phyloP scores from a whole-genome alignment of 2,888 invertebrate species.

The Elysia crispata region DNA sequence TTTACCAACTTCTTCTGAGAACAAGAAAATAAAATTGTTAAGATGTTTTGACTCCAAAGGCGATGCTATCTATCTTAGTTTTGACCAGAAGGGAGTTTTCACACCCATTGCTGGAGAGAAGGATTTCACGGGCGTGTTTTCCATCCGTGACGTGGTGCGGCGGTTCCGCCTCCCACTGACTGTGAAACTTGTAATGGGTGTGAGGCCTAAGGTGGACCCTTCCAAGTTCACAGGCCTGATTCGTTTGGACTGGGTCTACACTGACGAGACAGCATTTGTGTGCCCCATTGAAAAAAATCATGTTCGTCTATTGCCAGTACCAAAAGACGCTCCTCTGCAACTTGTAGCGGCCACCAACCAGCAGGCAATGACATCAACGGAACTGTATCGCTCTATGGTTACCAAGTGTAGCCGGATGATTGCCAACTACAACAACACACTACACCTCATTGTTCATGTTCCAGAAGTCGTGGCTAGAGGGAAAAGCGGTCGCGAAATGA shows the following conservation, averaged over 20 bases:
- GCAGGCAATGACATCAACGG: constrained; percentile 60
- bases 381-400: constrained; percentile 51
- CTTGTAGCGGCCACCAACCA: constrained; percentile 81
- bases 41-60: constrained; percentile 92
- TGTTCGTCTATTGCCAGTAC: constrained; percentile 85
- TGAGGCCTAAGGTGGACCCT: constrained; percentile 83
- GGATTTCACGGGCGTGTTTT: constrained; percentile 96
- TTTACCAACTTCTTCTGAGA: constrained; percentile 56
- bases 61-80: constrained; percentile 87
- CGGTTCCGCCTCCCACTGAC: constrained; percentile 92
- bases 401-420: constrained; percentile 71
- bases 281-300: constrained; percentile 70
- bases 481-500: constrained; percentile 52
- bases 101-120: constrained; percentile 94
- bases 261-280: constrained; percentile 74
- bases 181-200: constrained; percentile 93
- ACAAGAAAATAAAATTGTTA: constrained; percentile 81
- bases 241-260: constrained; percentile 72
- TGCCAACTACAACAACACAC: constrained; percentile 74
- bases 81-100: constrained; percentile 93
- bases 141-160: constrained; percentile 90
- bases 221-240: constrained; percentile 71
- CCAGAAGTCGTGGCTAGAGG: constrained; percentile 66
- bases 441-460: constrained; percentile 72
- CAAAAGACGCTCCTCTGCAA: constrained; percentile 90